Percentiles rank a stretch among this genome's conserved stretches.
phyloP scores from a whole-genome alignment of 2,797 vertebrate genomes.

The Coendou prehensilis region DNA sequence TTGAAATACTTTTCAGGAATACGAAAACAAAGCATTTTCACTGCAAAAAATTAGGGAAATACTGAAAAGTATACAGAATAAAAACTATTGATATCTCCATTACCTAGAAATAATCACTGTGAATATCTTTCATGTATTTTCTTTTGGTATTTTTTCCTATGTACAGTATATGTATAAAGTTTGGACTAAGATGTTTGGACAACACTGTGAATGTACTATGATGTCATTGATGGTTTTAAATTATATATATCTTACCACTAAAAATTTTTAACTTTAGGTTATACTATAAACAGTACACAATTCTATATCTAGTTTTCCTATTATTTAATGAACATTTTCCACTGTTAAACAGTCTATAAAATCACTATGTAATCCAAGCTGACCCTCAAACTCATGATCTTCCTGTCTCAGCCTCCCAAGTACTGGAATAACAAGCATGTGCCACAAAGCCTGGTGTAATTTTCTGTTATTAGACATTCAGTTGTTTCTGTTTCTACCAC shows the following conservation, averaged over 20 bases:
- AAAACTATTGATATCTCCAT: neutral
- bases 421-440: too few species aligned
- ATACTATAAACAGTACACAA: neutral
- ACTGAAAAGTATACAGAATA: neutral
- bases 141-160: neutral
- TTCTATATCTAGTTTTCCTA: neutral
- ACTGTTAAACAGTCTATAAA: neutral
- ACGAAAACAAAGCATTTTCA: neutral
- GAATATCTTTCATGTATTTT: neutral
- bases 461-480: neutral
- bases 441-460: too few species aligned
- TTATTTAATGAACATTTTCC: neutral
- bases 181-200: neutral
- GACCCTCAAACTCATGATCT: too few species aligned
- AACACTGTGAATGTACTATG: neutral
- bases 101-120: neutral
- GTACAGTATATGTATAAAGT: neutral
- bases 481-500: conserved; percentile 25
- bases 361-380: neutral
- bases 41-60: neutral
- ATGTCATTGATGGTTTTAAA: neutral
- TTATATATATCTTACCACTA: neutral
- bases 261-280: neutral
- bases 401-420: too few species aligned
- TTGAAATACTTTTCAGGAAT: neutral